These are phyloP conservation scores for Patella depressa DNA, from an alignment of 2,888 invertebrate genomes.

Conservation along the genomic window DNA sequence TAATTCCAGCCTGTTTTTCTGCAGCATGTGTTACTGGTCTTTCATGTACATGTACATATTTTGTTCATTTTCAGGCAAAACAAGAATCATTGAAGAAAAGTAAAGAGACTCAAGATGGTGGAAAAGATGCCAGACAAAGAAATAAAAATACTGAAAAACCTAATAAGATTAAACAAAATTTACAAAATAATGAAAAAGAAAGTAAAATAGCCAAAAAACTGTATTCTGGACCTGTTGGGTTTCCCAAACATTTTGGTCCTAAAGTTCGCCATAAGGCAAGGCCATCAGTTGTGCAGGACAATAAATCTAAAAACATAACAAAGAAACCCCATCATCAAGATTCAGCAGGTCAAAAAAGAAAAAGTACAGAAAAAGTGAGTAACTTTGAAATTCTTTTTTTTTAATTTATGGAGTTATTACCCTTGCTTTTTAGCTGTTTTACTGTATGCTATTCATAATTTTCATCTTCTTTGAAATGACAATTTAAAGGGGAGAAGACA, in stretches of 20 bases:
- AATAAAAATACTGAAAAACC: conserved; percentile 21
- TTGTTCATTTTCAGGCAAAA: conserved; percentile 15
- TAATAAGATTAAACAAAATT: conserved; percentile 6
- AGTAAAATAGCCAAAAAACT: conserved; percentile 11
- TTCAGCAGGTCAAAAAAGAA: background rate
- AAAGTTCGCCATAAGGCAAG: conserved; percentile 63
- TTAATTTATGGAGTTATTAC: conserved; percentile 5
- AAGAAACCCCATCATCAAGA: no score
- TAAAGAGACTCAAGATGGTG: background rate
- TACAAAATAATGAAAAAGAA: conserved; percentile 1
- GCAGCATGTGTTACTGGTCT: no score
- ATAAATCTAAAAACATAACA: background rate
- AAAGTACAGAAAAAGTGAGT: background rate
- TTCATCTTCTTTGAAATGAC: no score
- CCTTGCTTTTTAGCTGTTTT: no score
- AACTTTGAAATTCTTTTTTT: background rate
- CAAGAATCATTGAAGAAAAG: conserved; percentile 8
- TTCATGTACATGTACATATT: no score
- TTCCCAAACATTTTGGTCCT: conserved; percentile 66
- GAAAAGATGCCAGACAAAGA: background rate
- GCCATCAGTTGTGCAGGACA: conserved; percentile 28
- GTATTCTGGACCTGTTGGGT: conserved; percentile 41
- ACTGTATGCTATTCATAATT: no score
- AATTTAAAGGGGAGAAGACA: no score
- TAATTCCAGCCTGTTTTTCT: no score